phyloP scores from a whole-genome alignment of 2,797 vertebrate species.

The Danio aesculapii region DNA sequence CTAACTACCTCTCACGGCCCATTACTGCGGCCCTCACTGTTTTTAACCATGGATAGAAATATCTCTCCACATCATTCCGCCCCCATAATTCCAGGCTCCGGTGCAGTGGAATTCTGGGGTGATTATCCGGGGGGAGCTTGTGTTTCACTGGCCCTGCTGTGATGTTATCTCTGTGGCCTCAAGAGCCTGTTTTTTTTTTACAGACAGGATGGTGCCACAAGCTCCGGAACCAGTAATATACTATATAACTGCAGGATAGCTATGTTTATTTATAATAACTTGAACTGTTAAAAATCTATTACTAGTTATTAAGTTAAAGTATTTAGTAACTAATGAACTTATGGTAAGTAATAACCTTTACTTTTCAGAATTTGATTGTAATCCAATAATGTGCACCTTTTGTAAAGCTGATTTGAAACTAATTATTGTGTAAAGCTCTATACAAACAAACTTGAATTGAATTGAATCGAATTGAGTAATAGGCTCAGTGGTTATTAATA shows the following conservation, averaged over 20 bases:
- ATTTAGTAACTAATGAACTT: too few relatives aligned
- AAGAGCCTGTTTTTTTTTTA: conserved; percentile 52
- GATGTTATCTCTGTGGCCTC: conserved; percentile 75
- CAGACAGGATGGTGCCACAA: conserved; percentile 78
- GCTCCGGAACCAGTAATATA: conserved; percentile 70
- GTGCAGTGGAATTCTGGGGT: conserved; percentile 49
- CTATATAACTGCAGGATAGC: not conserved
- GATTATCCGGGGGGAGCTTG: conserved; percentile 46
- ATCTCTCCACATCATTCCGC: conserved; percentile 17
- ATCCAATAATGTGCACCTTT: too few relatives aligned
- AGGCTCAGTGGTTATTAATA: conserved; percentile 52
- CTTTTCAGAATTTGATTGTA: too few relatives aligned
- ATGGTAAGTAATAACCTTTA: too few relatives aligned
- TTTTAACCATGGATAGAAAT: conserved; percentile 31
- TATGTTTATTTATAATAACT: too few relatives aligned
- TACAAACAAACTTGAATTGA: too few relatives aligned
- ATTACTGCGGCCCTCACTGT: conserved; percentile 34
- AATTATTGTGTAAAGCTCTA: too few relatives aligned
- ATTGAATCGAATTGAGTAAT: too few relatives aligned
- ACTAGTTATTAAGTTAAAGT: too few relatives aligned
- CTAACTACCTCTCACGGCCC: conserved; percentile 22
- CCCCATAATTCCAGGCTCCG: conserved; percentile 43
- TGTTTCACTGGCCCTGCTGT: conserved; percentile 51
- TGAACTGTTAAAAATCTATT: too few relatives aligned
- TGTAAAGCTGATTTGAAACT: too few relatives aligned